Base-by-base conservation (phyloP, 2,113 vertebrate species). In the Spizaetus ornatus region DNA sequence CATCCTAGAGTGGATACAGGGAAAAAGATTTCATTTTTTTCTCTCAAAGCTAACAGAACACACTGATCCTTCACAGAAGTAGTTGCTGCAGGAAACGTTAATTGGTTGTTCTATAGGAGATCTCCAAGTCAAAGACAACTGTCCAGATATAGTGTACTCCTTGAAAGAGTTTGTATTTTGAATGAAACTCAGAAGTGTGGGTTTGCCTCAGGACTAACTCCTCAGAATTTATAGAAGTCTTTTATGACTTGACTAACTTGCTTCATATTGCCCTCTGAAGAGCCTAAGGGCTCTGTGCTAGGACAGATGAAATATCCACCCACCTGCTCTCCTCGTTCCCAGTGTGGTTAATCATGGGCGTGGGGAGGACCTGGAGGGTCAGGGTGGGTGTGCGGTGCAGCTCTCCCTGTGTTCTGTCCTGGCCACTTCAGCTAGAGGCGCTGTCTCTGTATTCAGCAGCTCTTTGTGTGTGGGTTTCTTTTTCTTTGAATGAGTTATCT, bases 131-230 rank as follows among this genome's bases (percentile, higher is more conserved):
- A 42, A 42, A 40, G 36, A 19, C 21, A 43, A 7, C 9, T 43
- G 19, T 12, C 34, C 13, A 29, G 38, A 6, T 59, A 8, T 0
- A 29, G 13, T 0, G 1, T 38, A 38, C 21, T 59, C 16, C n/a
- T 86, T 27, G 18, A 56, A 58, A 59, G 20, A 26, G 11, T 31
- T 83, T 72, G 42, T 38, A 43, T 70, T 58, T 26, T 1, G 2
- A 11, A 40, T 50, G 20, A 56, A 74, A 32, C 27, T 48, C 8
- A 2, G 4, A 36, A 55, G 53, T 11, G 40, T 74, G n/a, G 11
- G 26, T 69, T 62, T 76, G n/a, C 26, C 9, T 16, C 0, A 1
- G 19, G 19, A 10, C 15, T 42, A 38, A 4, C 11, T 42, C 4
- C 56, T 56, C 42, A 45, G 47, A 50, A 38, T 56, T 34, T 19